Conservation (phyloP, 2,113 vertebrate species). For the Pseudopodoces humilis region DNA sequence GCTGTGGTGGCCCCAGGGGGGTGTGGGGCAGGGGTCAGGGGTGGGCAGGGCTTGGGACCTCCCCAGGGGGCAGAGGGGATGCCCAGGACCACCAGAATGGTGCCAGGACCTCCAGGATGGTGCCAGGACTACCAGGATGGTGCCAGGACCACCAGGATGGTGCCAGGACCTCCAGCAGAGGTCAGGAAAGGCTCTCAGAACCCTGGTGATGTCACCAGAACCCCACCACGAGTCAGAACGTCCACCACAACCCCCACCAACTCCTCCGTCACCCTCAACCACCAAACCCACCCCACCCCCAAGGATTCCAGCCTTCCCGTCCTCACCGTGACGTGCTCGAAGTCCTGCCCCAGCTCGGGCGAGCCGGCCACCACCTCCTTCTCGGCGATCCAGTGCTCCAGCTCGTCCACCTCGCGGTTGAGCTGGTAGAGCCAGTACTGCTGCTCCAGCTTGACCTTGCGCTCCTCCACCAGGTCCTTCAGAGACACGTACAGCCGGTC, state of each 20-base stretch:
- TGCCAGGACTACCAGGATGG: too few species aligned
- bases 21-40: rapidly evolving
- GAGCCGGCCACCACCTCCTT: slow-evolving; percentile 93
- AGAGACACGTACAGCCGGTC: slow-evolving; percentile 95
- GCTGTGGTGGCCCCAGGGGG: background rate
- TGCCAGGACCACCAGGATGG: background rate
- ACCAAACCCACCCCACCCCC: background rate
- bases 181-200: too few species aligned
- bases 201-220: rapidly evolving
- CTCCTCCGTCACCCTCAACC: background rate
- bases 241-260: too few species aligned
- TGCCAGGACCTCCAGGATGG: background rate
- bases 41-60: background rate
- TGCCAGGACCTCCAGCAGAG: background rate
- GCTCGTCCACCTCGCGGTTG: slow-evolving; percentile 91
- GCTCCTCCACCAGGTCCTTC: slow-evolving; percentile 94
- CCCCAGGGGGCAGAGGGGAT: background rate
- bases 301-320: too few species aligned
- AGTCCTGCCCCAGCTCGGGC: slow-evolving; percentile 93
- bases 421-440: slow-evolving; percentile 97
- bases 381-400: slow-evolving; percentile 96
- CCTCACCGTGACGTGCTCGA: slow-evolving; percentile 91
- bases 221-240: background rate
- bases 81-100: background rate
- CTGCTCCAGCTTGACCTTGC: slow-evolving; percentile 89